Evolutionary conservation across 2,113 vertebrate species (phyloP), one percentile per base, ranked within the genome.

Genomic region (Lontra canadensis): DNA sequence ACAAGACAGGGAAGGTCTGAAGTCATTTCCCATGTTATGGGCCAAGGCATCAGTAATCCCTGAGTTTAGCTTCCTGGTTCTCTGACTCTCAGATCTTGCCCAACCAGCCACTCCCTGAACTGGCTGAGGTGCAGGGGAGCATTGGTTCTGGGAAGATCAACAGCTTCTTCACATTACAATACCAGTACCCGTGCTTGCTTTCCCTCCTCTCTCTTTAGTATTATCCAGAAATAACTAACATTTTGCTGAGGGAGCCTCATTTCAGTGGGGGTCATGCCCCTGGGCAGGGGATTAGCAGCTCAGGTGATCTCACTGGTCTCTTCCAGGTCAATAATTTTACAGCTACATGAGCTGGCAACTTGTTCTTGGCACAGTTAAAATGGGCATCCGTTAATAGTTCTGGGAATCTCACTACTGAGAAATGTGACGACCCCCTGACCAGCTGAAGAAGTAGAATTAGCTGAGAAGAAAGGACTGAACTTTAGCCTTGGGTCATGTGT

Each of bases 311-410:
- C 34, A 39, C 87, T 71, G 44, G 55, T 85, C 78, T 88, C 63
- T 97, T 97, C 80, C 31, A 84, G 69, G 87, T 95, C 87, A 96
- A 20, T 88, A 74, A 67, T 78, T 96, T 96, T 90, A 52, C 61
- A 96, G 76, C 34, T 88, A 39, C 21, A 93, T 31, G 49, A 97
- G 65, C 36, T 29, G 49, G 52, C 69, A 96, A 55, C 63, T 95
- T 95, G 31, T 78, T 96, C 73, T 95, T 86, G 92, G 82, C 42
- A 76, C n/a, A 42, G 57, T 71, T 94, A 69, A 92, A 83, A 57
- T 34, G 59, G 39, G 23, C 49, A 93, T 76, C 79, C 42, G 34
- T 71, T 71, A 96, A 80, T 42, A 67, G 88, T 87, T 86, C 83
- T 80, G 80, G 67, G 63, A 55, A 67, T 25, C 42, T 71, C 81